A percentile compares a stretch with the other conserved stretches of the same genome.
phyloP scores from a whole-genome alignment of 2,797 vertebrate genomes.

The Heteromormyrus szaboi region DNA sequence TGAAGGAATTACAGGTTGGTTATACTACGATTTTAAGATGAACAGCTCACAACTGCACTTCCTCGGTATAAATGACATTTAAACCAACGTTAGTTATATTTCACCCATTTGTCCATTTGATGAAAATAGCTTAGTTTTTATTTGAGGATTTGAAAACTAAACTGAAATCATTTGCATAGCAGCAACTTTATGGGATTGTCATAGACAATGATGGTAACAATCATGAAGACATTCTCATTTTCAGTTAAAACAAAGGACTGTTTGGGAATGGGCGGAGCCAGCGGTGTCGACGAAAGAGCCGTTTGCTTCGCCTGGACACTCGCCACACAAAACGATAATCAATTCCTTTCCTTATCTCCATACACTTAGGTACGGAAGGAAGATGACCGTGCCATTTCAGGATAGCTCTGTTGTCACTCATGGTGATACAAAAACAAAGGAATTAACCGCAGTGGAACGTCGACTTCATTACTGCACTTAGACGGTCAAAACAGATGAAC shows the following conservation, averaged over 20 bases:
- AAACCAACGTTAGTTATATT: background rate
- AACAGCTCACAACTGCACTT: background rate
- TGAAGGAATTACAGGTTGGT: background rate
- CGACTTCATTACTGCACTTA: background rate
- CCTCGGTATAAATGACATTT: background rate
- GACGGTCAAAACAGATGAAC: background rate
- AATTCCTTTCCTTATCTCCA: slow-evolving; percentile 38
- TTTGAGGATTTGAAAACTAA: background rate
- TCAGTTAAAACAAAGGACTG: background rate
- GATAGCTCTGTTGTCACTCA: background rate
- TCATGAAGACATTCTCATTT: background rate
- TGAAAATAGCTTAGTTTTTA: background rate
- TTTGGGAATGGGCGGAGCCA: background rate
- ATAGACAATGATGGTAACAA: background rate
- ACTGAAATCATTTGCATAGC: background rate
- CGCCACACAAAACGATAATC: slow-evolving; percentile 37
- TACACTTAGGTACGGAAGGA: slow-evolving; percentile 27
- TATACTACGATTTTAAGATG: background rate
- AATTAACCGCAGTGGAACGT: background rate
- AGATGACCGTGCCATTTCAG: slow-evolving; percentile 25
- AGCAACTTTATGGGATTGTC: background rate
- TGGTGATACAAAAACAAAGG: background rate
- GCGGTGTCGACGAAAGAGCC: background rate
- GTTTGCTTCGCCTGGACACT: slow-evolving; percentile 38
- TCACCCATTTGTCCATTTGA: background rate